These are phyloP conservation scores for Pristionchus entomophagus DNA, from an alignment of 2,888 invertebrate species.

Conservation along the genomic window DNA sequence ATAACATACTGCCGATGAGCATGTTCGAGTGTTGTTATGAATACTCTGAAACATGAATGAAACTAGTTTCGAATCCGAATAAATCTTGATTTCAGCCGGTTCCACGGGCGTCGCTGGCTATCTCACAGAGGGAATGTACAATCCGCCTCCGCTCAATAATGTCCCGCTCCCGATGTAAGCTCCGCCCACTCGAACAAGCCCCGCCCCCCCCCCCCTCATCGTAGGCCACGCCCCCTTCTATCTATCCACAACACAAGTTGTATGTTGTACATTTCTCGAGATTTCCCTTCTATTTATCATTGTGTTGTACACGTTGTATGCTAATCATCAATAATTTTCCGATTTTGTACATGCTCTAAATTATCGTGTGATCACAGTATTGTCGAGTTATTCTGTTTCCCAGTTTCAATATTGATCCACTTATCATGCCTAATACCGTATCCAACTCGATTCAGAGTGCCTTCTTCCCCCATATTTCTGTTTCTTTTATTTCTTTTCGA, in stretches of 20 bases:
- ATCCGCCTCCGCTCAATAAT: conserved; percentile 46
- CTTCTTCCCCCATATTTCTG: background rate
- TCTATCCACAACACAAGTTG: conserved; percentile 30
- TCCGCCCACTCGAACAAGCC: too few relatives aligned
- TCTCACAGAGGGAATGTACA: conserved; percentile 71
- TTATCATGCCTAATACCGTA: conserved; percentile 40
- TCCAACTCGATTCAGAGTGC: background rate
- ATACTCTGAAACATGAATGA: background rate
- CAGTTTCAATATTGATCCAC: conserved; percentile 1
- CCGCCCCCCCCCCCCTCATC: too few relatives aligned
- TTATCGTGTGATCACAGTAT: conserved; percentile 38
- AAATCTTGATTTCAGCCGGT: conserved; percentile 56
- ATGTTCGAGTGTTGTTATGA: too few relatives aligned
- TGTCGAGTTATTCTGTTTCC: background rate
- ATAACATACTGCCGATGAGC: too few relatives aligned
- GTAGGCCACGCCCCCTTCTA: background rate
- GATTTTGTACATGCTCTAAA: conserved; percentile 14
- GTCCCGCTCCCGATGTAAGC: conserved; percentile 41
- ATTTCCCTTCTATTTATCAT: background rate
- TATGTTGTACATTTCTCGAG: conserved; percentile 39
- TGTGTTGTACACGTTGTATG: background rate
- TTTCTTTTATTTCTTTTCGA: background rate
- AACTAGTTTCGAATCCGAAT: background rate
- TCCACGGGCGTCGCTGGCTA: conserved; percentile 69
- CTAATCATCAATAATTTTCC: background rate